Percentiles rank a stretch among this genome's conserved stretches.
Evolutionary conservation across 2,888 invertebrate species (phyloP).

Genomic region (Margaritifera margaritifera): DNA sequence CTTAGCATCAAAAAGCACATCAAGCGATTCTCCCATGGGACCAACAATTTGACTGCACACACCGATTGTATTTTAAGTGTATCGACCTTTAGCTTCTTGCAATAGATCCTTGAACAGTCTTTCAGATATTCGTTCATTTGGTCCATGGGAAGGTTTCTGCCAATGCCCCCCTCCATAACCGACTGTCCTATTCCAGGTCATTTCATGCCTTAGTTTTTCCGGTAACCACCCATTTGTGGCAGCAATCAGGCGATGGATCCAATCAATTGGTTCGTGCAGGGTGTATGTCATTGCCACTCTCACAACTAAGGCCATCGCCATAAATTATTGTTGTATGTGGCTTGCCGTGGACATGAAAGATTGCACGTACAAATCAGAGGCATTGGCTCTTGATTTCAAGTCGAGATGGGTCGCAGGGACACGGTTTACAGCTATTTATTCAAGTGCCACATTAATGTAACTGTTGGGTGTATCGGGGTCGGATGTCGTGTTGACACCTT

Average conservation of each 20-base stretch:
- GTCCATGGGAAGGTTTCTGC: slow-evolving; percentile 34
- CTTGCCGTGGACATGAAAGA: no score
- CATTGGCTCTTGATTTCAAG: background rate
- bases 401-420: no score
- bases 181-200: slow-evolving; percentile 29
- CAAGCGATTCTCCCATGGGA: slow-evolving; percentile 18
- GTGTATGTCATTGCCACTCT: slow-evolving; percentile 7
- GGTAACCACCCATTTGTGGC: no score
- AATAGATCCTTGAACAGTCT: slow-evolving; percentile 30
- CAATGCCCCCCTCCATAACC: slow-evolving; percentile 39
- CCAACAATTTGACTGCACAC: slow-evolving; percentile 20
- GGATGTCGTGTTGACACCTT: no score
- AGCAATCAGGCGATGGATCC: slow-evolving; percentile 11
- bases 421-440: no score
- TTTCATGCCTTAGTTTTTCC: no score
- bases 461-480: no score
- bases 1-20: slow-evolving; percentile 14
- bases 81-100: slow-evolving; percentile 20
- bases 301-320: slow-evolving; percentile 28
- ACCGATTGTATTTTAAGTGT: slow-evolving; percentile 27
- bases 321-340: slow-evolving; percentile 19
- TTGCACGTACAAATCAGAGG: slow-evolving; percentile 8
- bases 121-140: slow-evolving; percentile 42
- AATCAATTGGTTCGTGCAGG: no score
- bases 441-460: no score